These are phyloP conservation scores for Chrysodeixis includens DNA, from an alignment of 2,888 invertebrate genomes.

Conservation along the genomic window DNA sequence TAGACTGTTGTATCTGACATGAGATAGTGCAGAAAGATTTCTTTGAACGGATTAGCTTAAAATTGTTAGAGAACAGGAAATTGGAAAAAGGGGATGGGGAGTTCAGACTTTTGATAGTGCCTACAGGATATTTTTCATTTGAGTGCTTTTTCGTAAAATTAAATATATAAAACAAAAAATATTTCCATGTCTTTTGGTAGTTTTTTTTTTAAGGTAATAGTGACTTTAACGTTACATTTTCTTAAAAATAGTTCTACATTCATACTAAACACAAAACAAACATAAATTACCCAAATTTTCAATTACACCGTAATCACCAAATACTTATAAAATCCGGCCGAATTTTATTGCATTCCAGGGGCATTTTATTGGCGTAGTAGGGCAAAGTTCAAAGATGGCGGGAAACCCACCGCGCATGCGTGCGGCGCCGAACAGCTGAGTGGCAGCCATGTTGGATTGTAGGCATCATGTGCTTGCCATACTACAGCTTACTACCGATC, in stretches of 20 bases:
- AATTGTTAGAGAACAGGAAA: background rate
- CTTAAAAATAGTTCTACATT: background rate
- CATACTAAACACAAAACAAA: background rate
- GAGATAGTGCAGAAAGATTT: background rate
- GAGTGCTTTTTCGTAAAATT: background rate
- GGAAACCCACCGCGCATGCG: constrained; percentile 83
- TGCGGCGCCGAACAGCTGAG: constrained; percentile 80
- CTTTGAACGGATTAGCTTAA: background rate
- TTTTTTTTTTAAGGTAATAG: too few species aligned
- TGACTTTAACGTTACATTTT: too few species aligned
- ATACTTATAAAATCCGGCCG: constrained; percentile 18
- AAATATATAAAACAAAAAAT: background rate
- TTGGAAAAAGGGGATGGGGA: background rate
- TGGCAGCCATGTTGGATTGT: constrained; percentile 79
- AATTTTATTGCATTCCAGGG: constrained; percentile 50
- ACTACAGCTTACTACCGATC: constrained; percentile 50
- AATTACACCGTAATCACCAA: background rate
- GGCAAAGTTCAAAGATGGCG: constrained; percentile 79
- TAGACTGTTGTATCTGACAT: background rate
- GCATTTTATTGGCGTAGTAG: constrained; percentile 50
- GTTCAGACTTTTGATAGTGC: background rate
- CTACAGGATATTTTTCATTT: background rate
- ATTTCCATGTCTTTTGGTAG: too few species aligned
- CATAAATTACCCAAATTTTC: background rate
- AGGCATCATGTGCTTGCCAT: constrained; percentile 58